Base-by-base conservation (phyloP, 2,797 vertebrate genomes). In the Sebastes nivosus region DNA sequence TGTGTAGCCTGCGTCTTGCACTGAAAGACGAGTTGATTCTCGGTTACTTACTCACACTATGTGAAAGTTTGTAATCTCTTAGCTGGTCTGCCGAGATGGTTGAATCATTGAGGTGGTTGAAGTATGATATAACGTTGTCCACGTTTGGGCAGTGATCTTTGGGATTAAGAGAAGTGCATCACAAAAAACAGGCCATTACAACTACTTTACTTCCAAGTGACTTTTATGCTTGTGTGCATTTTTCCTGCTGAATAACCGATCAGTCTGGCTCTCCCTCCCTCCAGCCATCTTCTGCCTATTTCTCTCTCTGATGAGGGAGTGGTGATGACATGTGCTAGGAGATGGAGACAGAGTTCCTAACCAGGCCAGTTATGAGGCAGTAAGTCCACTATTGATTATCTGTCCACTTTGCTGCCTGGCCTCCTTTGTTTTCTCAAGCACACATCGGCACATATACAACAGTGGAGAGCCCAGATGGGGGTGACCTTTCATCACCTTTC, bases 381-480 rank as follows among this genome's bases (percentile, higher is more conserved):
- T 91, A 91, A 94, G 90, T 92, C 90, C 82, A 81, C 74, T 94
- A 95, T 95, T 90, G 94, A 95, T 95, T 93, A 93, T 71, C 89
- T 93, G 93, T 94, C 94, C 86, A 89, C 90, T 92, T 93, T 61
- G 64, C 87, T 92, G 91, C 85, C 88, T 75, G 73, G 77, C 64
- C 83, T 88, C 87, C 80, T 93, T 92, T 92, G 89, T 93, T 92
- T 90, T 89, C 80, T 87, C 42, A 65, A 73, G 84, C 79, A 76
- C 85, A 77, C 77, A 69, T 36, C 32, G 4, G 75, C 71, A 78
- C 73, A 73, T 60, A 71, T 81, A 81, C 80, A 80, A 32, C 77
- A 74, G 67, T 57, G 22, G 69, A 80, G 81, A 72, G 68, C 42
- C 70, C 70, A 42, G 75, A 75, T 60, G 29, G 77, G 66, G 71